Evolutionary conservation across 2,888 invertebrate genomes (phyloP).

Genomic region (Netelia virgata): DNA sequence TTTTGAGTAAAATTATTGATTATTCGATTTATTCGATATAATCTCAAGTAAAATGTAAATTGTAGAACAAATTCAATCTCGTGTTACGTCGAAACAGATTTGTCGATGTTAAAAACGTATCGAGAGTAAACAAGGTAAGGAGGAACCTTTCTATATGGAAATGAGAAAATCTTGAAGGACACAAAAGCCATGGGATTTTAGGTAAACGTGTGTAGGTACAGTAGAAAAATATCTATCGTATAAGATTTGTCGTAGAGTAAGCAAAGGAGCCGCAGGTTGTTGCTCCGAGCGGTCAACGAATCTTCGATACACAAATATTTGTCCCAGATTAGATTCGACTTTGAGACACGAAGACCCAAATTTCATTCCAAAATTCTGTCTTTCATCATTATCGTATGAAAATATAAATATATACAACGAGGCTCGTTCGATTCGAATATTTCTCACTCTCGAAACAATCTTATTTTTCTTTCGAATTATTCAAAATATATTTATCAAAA

Average conservation of each 20-base stretch:
- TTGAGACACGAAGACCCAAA: neutral
- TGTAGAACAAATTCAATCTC: neutral
- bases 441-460: neutral
- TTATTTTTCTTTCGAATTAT: too few species aligned
- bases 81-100: neutral
- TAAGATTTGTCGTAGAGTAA: neutral
- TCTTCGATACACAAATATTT: constrained; percentile 51
- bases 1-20: too few species aligned
- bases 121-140: neutral
- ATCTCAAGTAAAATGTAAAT: neutral
- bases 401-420: too few species aligned
- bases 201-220: too few species aligned
- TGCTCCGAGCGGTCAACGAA: neutral
- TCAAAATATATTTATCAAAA: too few species aligned
- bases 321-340: constrained; percentile 53
- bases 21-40: neutral
- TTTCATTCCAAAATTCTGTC: neutral
- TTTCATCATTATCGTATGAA: neutral
- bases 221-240: neutral
- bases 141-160: constrained; percentile 59
- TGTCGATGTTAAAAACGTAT: too few species aligned
- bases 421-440: neutral
- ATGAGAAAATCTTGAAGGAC: constrained; percentile 28
- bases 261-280: constrained; percentile 36
- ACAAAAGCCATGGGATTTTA: neutral